These are phyloP conservation scores for Musca domestica DNA, from an alignment of 1,140 invertebrate genomes.

Conservation along the genomic window DNA sequence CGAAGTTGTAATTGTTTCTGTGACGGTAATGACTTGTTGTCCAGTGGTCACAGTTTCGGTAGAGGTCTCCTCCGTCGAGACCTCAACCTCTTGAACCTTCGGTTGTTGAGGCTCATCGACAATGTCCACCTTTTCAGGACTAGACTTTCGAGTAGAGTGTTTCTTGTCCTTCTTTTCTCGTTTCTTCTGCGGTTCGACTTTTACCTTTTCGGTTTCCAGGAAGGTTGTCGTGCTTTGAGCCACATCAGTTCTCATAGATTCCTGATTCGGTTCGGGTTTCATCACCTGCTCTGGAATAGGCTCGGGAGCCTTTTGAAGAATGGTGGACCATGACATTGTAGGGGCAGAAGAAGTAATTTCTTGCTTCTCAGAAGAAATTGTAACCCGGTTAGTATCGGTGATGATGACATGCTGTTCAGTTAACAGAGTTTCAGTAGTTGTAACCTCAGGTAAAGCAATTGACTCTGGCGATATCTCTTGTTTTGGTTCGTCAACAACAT, in stretches of 20 bases:
- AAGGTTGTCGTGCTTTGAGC: neutral
- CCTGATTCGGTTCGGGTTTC: neutral
- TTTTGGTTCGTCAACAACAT: neutral
- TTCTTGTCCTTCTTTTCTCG: neutral
- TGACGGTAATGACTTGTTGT: too few relatives aligned
- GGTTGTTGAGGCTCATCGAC: too few relatives aligned
- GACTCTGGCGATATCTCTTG: too few relatives aligned
- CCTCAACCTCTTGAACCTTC: neutral
- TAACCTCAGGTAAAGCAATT: too few relatives aligned
- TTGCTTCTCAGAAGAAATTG: too few relatives aligned
- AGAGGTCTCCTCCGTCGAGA: too few relatives aligned
- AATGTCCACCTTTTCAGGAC: too few relatives aligned
- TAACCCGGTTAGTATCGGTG: too few relatives aligned
- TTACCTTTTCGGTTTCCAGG: neutral
- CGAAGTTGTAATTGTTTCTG: too few relatives aligned
- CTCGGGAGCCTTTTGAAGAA: neutral
- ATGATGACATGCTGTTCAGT: neutral
- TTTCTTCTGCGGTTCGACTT: neutral
- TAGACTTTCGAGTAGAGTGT: too few relatives aligned
- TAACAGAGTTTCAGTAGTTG: neutral
- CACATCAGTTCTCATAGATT: neutral
- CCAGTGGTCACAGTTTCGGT: too few relatives aligned
- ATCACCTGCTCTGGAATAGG: neutral
- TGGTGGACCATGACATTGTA: neutral
- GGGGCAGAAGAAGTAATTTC: neutral